Evolutionary conservation across 30 jellyfish, hydroid and myxozoan species (phyloP).

Genomic region (Phacellophora camtschatica): DNA sequence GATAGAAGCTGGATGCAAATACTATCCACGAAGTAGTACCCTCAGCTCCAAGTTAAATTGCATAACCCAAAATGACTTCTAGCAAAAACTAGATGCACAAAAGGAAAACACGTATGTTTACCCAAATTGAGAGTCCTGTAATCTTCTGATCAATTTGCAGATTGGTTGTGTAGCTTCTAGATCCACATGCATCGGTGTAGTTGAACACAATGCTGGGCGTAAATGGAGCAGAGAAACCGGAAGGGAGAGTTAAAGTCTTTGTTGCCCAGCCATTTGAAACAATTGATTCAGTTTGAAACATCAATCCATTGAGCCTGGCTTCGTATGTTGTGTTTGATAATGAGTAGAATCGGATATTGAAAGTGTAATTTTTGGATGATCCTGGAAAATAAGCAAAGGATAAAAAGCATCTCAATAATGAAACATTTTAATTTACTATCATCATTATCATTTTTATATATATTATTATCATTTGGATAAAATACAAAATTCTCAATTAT

Average conservation of each 20-base stretch:
- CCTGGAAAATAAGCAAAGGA: background rate
- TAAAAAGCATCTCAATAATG: background rate
- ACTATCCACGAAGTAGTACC: no score
- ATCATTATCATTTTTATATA: no score
- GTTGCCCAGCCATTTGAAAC: slow-evolving; percentile 10
- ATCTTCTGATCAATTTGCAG: slow-evolving; percentile 20
- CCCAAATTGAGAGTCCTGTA: slow-evolving; percentile 30
- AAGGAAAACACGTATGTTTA: no score
- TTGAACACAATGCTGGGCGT: slow-evolving; percentile 12
- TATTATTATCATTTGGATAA: no score
- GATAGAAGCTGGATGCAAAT: no score
- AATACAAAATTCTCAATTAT: no score
- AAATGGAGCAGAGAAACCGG: slow-evolving; percentile 21
- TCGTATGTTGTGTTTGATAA: slow-evolving; percentile 30
- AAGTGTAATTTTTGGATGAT: background rate
- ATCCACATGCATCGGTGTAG: slow-evolving; percentile 31
- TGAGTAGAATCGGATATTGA: slow-evolving; percentile 30
- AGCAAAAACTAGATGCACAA: no score
- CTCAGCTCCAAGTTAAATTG: no score
- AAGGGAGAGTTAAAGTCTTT: background rate
- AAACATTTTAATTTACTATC: no score
- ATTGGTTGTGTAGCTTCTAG: background rate
- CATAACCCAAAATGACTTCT: no score
- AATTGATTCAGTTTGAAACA: slow-evolving; percentile 27
- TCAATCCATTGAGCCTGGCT: slow-evolving; percentile 1